Percentiles rank a stretch among this genome's conserved stretches.
Evolutionary conservation across 2,797 vertebrate species (phyloP).

Genomic region (Girardinus metallicus): DNA sequence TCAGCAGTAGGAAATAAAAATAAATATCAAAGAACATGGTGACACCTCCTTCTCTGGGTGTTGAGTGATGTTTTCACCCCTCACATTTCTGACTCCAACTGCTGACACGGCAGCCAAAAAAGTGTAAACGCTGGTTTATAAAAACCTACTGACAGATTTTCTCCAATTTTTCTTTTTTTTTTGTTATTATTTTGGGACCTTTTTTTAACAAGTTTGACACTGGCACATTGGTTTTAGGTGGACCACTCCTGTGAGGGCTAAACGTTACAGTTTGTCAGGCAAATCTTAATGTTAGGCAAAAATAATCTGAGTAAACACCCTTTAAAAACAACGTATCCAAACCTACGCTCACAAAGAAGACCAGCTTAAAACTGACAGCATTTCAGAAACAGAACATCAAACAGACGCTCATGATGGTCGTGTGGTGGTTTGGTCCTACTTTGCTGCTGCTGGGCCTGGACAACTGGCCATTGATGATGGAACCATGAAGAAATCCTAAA

Average conservation of each 20-base stretch:
- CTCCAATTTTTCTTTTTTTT: background rate
- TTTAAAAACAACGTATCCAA: background rate
- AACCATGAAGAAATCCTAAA: background rate
- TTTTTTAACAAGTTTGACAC: constrained; percentile 21
- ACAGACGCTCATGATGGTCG: background rate
- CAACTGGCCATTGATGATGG: background rate
- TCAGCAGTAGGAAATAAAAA: background rate
- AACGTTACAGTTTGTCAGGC: background rate
- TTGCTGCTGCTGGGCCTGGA: background rate
- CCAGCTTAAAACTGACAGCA: background rate
- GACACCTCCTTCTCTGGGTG: background rate
- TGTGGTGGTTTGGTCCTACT: background rate
- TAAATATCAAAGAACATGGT: background rate
- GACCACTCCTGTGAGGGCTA: constrained; percentile 11
- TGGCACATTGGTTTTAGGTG: constrained; percentile 12
- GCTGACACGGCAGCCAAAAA: background rate
- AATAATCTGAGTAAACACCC: background rate
- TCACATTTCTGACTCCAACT: background rate
- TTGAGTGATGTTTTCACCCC: background rate
- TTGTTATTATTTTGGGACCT: background rate
- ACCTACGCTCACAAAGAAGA: background rate
- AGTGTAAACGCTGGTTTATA: background rate
- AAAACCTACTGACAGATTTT: background rate
- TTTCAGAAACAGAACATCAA: background rate
- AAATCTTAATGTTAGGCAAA: background rate